Base-by-base conservation (phyloP, 2,113 vertebrate species). In the Erinaceus europaeus region DNA sequence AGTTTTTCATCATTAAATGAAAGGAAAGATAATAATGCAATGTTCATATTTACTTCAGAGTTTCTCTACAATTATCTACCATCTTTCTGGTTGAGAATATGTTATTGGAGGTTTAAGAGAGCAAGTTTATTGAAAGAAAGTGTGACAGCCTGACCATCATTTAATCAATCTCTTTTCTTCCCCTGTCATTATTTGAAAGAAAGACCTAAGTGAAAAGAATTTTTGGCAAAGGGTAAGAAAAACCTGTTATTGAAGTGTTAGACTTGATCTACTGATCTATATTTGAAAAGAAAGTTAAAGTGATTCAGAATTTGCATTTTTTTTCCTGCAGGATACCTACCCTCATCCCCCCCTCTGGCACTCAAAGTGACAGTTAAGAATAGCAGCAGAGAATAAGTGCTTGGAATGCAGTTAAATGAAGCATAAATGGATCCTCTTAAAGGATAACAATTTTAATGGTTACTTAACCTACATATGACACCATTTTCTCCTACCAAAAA, bases 401-500 rank as follows among this genome's bases (percentile, higher is more conserved):
- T 92, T 82, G 72, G 68, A 90, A 92, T 90, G 65, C 32, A 76
- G 48, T 90, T 89, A 91, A 94, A 89, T 90, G 67, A 20, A 55
- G 52, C 59, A 80, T 86, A 94, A 96, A 89, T 93, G 74, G 72
- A 86, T 92, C 71, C 53, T 94, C 91, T 95, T 23, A 82, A 87
- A 85, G 61, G 27, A 78, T 84, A 75, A 59, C 64, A 38, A 27
- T 74, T 91, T 90, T 91, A 94, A 94, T 94, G 89, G 85, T 93
- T 93, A 94, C 91, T 96, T 96, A 94, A 94, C 92, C 93, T 94
- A 86, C 32, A 85, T 62, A 68, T 91, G 94, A 94, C 91, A 94
- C 68, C 89, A 85, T 94, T 93, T 85, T 53, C 89, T 10, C 67
- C 67, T 29, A 12, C 27, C 50, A 69, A 38, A 87, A 95, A 93